Base-by-base conservation (phyloP, 1,140 invertebrate species). In the Eumeta japonica region DNA sequence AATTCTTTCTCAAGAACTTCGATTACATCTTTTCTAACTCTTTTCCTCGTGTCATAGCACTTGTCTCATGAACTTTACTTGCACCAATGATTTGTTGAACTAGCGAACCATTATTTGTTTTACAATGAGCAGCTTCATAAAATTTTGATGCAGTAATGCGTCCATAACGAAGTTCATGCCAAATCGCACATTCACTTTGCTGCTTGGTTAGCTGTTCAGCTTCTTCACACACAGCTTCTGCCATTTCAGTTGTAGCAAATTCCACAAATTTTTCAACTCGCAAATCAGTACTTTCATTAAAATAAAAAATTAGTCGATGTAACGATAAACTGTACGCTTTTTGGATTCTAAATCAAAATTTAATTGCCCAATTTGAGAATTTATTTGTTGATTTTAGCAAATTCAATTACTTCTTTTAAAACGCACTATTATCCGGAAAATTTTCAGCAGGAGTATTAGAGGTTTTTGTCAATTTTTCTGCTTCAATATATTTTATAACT, bases 401-500 rank as follows among this genome's bases (percentile, higher is more conserved):
- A 24, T 24, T 24, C 5, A 24, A 24, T 24, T n/a, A 24, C 20
- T 24, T 24, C 20, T 24, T 24, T n/a, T 24, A 24, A 24, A 24
- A 24, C n/a, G 20, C n/a, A 24, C 20, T 24, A n/a, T 24, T 24
- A 24, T 24, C 20, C 5, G 20, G 20, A 24, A 24, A 24, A 24
- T 24, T 24, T n/a, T 24, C 20, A 24, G n/a, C 20, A 24, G 20
- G 20, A 24, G 20, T 24, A 24, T 24, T 24, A 24, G 20, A 24
- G 20, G 20, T 24, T 24, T 24, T 24, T 24, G 5, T 24, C n/a
- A n/a, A 7, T 30, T 14, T n/a, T 30, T 30, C 13, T 43, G 30
- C 1, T 38, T 19, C 36, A 35, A 43, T 32, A 15, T 33, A 47
- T 32, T 49, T 45, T 14, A 41, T 4, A 14, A 20, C 37, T 10